phyloP scores from a whole-genome alignment of 2,888 invertebrate species.

The Iphiclides podalirius region DNA sequence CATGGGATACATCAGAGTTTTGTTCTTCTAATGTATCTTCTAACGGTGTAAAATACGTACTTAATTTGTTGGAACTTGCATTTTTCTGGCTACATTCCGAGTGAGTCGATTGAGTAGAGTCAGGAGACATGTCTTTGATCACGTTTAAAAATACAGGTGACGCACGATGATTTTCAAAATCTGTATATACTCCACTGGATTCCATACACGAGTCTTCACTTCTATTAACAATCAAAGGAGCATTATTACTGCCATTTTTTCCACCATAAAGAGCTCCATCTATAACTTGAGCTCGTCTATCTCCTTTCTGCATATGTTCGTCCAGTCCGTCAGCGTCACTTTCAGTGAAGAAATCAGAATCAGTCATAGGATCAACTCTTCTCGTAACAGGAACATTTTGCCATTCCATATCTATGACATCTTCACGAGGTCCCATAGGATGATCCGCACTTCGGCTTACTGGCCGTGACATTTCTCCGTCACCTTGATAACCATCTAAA shows the following conservation, averaged over 20 bases:
- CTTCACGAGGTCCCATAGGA: constrained; percentile 79
- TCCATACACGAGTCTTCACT: constrained; percentile 92
- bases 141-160: constrained; percentile 77
- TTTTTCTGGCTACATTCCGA: constrained; percentile 76
- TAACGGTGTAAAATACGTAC: constrained; percentile 50
- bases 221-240: constrained; percentile 76
- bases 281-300: constrained; percentile 90
- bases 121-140: constrained; percentile 86
- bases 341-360: constrained; percentile 94
- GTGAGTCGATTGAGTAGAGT: constrained; percentile 79
- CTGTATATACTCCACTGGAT: constrained; percentile 93
- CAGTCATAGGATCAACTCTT: constrained; percentile 92
- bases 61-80: constrained; percentile 51
- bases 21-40: constrained; percentile 50
- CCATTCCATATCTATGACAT: constrained; percentile 78
- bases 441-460: constrained; percentile 90
- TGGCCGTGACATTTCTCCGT: constrained; percentile 93
- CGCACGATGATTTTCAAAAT: constrained; percentile 85
- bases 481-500: constrained; percentile 95
- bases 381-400: constrained; percentile 82
- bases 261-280: constrained; percentile 94
- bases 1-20: constrained; percentile 43
- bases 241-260: constrained; percentile 76
- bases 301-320: constrained; percentile 84
- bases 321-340: constrained; percentile 93